Conservation (phyloP, 2,888 invertebrate genomes). For the Polymixis flavicincta region DNA sequence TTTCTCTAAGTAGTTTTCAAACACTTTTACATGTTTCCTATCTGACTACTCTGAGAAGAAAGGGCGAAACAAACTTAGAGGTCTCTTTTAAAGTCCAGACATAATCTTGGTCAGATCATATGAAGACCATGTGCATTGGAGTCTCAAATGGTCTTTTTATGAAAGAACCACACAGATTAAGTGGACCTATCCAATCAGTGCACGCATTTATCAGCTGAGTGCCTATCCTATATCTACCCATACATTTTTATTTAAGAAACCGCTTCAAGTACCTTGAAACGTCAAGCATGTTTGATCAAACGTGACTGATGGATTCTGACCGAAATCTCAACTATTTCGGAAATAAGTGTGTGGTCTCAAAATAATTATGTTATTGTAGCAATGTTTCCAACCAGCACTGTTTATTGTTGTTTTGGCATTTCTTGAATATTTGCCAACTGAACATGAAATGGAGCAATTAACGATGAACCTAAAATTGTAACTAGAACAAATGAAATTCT, state of each 20-base stretch:
- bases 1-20: too few relatives aligned
- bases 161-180: too few relatives aligned
- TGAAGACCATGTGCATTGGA: too few relatives aligned
- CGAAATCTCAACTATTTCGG: slow-evolving; percentile 56
- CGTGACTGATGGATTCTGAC: slow-evolving; percentile 67
- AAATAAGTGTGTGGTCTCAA: slow-evolving; percentile 22
- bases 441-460: slow-evolving; percentile 46
- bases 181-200: too few relatives aligned
- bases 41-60: too few relatives aligned
- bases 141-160: too few relatives aligned
- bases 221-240: too few relatives aligned
- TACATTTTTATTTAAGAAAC: slow-evolving; percentile 29
- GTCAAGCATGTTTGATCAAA: slow-evolving; percentile 67
- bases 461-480: slow-evolving; percentile 41
- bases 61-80: too few relatives aligned
- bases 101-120: too few relatives aligned
- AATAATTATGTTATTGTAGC: slow-evolving; percentile 48
- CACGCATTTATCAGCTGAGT: too few relatives aligned
- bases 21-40: too few relatives aligned
- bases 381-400: slow-evolving; percentile 38
- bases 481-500: slow-evolving; percentile 45
- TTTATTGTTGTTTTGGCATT: slow-evolving; percentile 40
- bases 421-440: slow-evolving; percentile 52
- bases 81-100: too few relatives aligned
- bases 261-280: slow-evolving; percentile 60